Percentiles rank a stretch among this genome's conserved stretches.
These are phyloP conservation scores for Drosophila demipolita DNA, from an alignment of 2,888 invertebrate genomes.

Conservation along the genomic window DNA sequence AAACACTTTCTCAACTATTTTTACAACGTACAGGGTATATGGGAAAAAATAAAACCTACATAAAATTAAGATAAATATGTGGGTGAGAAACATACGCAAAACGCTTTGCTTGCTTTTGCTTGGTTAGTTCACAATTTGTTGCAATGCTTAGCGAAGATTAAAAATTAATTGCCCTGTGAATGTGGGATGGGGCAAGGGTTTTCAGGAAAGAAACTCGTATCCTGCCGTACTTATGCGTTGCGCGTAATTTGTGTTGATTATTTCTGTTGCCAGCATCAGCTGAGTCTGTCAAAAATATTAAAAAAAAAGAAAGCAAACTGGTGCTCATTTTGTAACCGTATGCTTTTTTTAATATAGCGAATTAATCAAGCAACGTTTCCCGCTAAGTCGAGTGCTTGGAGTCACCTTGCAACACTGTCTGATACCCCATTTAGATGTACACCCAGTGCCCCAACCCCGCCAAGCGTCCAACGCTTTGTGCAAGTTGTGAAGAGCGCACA, in stretches of 20 bases:
- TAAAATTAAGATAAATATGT: constrained; percentile 57
- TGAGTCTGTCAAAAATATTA: constrained; percentile 22
- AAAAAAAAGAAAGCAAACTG: constrained; percentile 30
- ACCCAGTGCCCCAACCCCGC: background rate
- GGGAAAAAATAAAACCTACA: constrained; percentile 17
- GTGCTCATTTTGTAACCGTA: constrained; percentile 56
- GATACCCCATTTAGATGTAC: background rate
- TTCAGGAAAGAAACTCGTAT: constrained; percentile 5
- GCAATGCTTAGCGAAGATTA: constrained; percentile 72
- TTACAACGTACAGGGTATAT: constrained; percentile 11
- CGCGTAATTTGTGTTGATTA: constrained; percentile 73
- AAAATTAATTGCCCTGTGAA: constrained; percentile 67
- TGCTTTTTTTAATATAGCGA: constrained; percentile 75
- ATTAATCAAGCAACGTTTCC: constrained; percentile 59
- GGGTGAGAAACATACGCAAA: constrained; percentile 47
- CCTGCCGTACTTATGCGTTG: constrained; percentile 55
- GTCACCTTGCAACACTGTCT: constrained; percentile 35
- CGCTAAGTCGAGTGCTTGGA: constrained; percentile 20
- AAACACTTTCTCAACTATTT: background rate
- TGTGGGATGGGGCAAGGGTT: background rate
- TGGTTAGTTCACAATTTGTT: constrained; percentile 63
- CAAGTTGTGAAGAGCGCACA: constrained; percentile 50
- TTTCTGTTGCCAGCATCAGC: constrained; percentile 52
- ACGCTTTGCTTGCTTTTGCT: constrained; percentile 19
- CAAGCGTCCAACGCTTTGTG: constrained; percentile 41